Percentiles rank a stretch among this genome's conserved stretches.
phyloP scores from a whole-genome alignment of 2,888 invertebrate genomes.

The Drosophila prostipennis region DNA sequence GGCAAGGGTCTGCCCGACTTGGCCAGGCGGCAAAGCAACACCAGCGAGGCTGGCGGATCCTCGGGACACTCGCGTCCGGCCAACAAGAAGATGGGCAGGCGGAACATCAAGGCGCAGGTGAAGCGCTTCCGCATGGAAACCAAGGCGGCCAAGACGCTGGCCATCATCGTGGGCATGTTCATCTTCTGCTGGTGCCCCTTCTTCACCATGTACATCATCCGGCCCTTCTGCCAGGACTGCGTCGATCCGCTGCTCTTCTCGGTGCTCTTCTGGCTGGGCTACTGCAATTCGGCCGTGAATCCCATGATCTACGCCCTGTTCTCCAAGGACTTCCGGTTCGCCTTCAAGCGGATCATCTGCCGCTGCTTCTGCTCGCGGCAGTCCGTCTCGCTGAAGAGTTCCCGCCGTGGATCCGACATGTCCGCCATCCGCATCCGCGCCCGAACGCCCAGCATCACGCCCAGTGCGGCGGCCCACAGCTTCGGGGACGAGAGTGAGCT shows the following conservation, averaged over 20 bases:
- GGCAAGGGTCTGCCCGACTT: slow-evolving; percentile 83
- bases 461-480: slow-evolving; percentile 85
- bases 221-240: slow-evolving; percentile 94
- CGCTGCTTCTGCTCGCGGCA: slow-evolving; percentile 89
- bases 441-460: slow-evolving; percentile 86
- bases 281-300: slow-evolving; percentile 98
- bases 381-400: slow-evolving; percentile 83
- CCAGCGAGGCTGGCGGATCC: slow-evolving; percentile 64
- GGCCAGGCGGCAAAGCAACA: slow-evolving; percentile 76
- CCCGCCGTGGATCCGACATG: slow-evolving; percentile 86
- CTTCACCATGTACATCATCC: slow-evolving; percentile 96
- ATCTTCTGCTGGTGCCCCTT: slow-evolving; percentile 99
- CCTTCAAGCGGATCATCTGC: slow-evolving; percentile 96
- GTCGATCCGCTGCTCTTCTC: slow-evolving; percentile 94
- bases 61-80: slow-evolving; percentile 71
- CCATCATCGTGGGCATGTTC: slow-evolving; percentile 98
- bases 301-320: slow-evolving; percentile 97
- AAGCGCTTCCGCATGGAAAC: slow-evolving; percentile 97
- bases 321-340: slow-evolving; percentile 97
- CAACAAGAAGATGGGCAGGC: slow-evolving; percentile 90
- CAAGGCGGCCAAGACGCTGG: slow-evolving; percentile 97
- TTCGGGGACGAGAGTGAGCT: slow-evolving; percentile 86
- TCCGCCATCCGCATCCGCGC: slow-evolving; percentile 85
- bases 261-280: slow-evolving; percentile 98
- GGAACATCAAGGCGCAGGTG: slow-evolving; percentile 95